Evolutionary conservation across 2,797 vertebrate species (phyloP), one percentile per base, ranked within the genome.

Genomic region (Rhinichthys osculus): DNA sequence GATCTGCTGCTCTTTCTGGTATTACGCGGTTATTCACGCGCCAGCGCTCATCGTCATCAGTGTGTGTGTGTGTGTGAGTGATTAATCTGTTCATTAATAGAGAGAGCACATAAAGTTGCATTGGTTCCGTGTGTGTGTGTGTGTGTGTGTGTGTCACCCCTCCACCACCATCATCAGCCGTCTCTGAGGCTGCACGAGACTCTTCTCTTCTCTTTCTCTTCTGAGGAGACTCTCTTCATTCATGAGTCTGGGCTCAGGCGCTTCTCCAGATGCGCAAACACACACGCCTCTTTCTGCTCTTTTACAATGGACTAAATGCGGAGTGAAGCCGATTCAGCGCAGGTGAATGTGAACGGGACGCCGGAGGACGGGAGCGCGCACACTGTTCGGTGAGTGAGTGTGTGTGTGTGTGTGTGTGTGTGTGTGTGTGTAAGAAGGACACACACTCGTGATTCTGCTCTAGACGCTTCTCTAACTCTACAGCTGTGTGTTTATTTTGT

Each of bases 11-110:
- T 84, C 59, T 67, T 67, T 66, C 33, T 54, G 40, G n/a, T 50
- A 5, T 85, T 66, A 66, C 62, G 30, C 62, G 62, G 14, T 66
- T 89, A 88, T 87, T 90, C 89, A 23, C 35, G 89, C 90, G 84
- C 86, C 90, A 92, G 92, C 91, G 90, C 92, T 93, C 89, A 66
- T 66, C 27, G 62, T 1, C 62, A 66, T 66, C 62, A 66, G 92
- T 89, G 90, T 88, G 70, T 83, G 86, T 85, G 80, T 38, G 42
- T 38, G 79, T 19, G 19, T 3, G 50, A 35, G 23, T 44, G 62
- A 42, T 42, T 72, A 42, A 83, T 42, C 8, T 83, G 40, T 50
- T 44, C 11, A 67, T 54, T 19, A 50, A 84, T 67, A 47, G 44
- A 59, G 52, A 16, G 62, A 66, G 59, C 59, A 30, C 59, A 64